phyloP scores from a whole-genome alignment of 2,113 vertebrate species.

The Malurus alboscapulatus region DNA sequence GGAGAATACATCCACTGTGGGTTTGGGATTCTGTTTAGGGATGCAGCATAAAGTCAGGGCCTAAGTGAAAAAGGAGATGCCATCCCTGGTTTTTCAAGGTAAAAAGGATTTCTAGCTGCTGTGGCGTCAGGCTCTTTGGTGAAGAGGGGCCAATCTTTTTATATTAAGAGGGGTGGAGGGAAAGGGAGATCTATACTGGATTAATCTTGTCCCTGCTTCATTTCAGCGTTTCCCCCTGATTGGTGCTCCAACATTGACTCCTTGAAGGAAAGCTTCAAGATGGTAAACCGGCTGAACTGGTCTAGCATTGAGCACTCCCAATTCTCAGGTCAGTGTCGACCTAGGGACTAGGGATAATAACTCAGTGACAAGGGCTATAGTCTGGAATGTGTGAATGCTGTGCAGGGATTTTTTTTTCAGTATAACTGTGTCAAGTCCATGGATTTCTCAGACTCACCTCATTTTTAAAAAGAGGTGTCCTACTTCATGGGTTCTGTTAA shows the following conservation, averaged over 20 bases:
- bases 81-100: background rate
- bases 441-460: background rate
- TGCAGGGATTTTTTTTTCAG: background rate
- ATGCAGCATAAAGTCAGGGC: background rate
- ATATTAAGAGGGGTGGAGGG: background rate
- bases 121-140: background rate
- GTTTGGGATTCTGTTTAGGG: background rate
- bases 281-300: conserved; percentile 94
- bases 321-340: conserved; percentile 85
- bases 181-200: background rate
- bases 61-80: background rate
- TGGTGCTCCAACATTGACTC: conserved; percentile 93
- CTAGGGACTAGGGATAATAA: background rate
- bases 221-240: conserved; percentile 85
- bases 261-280: conserved; percentile 95
- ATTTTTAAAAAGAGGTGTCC: background rate
- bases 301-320: conserved; percentile 92
- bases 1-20: background rate
- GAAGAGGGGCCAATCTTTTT: background rate
- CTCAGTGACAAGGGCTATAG: background rate
- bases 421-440: rapidly evolving
- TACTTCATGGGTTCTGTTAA: background rate
- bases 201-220: background rate
- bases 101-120: background rate
- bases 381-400: background rate